phyloP scores from a whole-genome alignment of 2,113 vertebrate species.

The Cyprinodon brontotheroides region DNA sequence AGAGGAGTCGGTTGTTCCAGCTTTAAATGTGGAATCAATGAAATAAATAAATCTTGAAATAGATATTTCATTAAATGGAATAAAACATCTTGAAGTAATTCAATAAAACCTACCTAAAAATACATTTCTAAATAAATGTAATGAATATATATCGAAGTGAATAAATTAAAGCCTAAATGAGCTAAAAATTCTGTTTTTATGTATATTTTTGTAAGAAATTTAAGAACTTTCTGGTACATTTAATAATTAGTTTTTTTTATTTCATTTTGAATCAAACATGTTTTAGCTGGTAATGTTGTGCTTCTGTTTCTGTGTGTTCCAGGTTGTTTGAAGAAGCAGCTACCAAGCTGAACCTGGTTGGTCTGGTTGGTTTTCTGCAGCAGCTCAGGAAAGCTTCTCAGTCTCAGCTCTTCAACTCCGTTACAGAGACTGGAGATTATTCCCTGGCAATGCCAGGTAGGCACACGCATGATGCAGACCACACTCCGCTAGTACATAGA shows the following conservation, averaged over 20 bases:
- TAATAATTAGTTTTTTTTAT: not conserved
- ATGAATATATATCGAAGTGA: not conserved
- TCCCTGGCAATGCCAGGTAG: slow-evolving; percentile 95
- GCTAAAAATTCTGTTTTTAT: too few relatives aligned
- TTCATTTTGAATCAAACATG: not conserved
- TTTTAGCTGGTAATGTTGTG: slow-evolving; percentile 1
- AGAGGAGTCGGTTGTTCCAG: not conserved
- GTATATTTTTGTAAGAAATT: not conserved
- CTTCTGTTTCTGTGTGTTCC: slow-evolving; percentile 42
- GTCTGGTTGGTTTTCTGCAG: slow-evolving; percentile 90
- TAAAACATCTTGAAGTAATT: too few relatives aligned
- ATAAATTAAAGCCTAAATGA: not conserved
- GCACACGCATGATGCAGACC: slow-evolving; percentile 1
- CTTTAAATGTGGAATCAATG: not conserved
- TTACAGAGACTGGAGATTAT: slow-evolving; percentile 91
- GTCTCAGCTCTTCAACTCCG: slow-evolving; percentile 92
- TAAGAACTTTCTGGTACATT: not conserved
- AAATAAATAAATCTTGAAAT: not conserved
- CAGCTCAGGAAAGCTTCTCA: slow-evolving; percentile 95
- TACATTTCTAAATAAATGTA: not conserved
- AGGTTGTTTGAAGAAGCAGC: slow-evolving; percentile 96
- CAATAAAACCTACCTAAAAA: too few relatives aligned
- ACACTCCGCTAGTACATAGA: too few relatives aligned
- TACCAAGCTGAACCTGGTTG: slow-evolving; percentile 89
- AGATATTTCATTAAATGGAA: too few relatives aligned